Conservation (phyloP, 2,113 vertebrate genomes). For the Zosterops lateralis region DNA sequence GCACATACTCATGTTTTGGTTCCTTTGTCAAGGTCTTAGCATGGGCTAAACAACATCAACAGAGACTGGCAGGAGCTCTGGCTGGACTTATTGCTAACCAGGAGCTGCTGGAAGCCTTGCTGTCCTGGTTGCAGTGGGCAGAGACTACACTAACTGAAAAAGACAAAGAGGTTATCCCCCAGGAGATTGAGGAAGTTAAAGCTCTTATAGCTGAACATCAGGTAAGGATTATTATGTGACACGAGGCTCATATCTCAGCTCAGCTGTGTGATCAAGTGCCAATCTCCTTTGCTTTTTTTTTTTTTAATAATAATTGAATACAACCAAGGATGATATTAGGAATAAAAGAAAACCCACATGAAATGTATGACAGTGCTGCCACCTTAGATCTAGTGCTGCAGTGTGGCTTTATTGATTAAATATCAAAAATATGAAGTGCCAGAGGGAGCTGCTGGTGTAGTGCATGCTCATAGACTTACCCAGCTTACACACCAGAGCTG, state of each 20-base stretch:
- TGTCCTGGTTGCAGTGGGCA: conserved; percentile 94
- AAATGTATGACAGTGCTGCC: neutral
- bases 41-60: conserved; percentile 94
- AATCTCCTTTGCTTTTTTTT: neutral
- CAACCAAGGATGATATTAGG: neutral
- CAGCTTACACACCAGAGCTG: neutral
- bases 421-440: neutral
- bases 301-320: neutral
- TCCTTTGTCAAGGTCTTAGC: conserved; percentile 84
- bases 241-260: neutral
- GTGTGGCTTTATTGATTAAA: neutral
- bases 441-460: neutral
- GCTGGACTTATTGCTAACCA: conserved; percentile 86
- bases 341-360: neutral
- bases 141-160: conserved; percentile 89
- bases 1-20: neutral
- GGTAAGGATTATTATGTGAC: conserved; percentile 67
- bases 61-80: conserved; percentile 87
- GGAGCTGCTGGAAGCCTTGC: conserved; percentile 89
- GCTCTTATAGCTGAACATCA: conserved; percentile 93
- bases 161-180: conserved; percentile 89
- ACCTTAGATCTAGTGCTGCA: neutral
- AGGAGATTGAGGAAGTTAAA: conserved; percentile 95
- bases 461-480: neutral
- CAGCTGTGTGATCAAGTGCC: accelerated